Conservation (phyloP, 2,888 invertebrate genomes). For the Rugalucina vietnamica region DNA sequence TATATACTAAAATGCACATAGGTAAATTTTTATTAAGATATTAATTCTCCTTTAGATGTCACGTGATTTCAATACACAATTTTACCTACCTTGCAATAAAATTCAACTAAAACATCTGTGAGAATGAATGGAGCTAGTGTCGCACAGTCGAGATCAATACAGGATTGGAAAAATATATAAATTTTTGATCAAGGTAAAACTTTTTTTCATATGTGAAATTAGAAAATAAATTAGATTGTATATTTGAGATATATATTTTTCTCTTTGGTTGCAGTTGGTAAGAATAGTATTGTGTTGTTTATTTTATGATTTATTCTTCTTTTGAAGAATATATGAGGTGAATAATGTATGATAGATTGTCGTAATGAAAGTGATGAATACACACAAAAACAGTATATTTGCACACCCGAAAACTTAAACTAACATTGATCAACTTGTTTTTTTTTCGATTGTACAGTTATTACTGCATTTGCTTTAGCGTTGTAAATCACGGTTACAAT, state of each 20-base stretch:
- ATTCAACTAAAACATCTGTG: background rate
- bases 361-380: no score
- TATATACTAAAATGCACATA: background rate
- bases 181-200: background rate
- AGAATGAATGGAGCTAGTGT: background rate
- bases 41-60: background rate
- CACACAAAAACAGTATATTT: no score
- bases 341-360: no score
- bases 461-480: no score
- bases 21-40: slow-evolving; percentile 2
- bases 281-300: slow-evolving; percentile 1
- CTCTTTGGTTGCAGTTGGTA: no score
- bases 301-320: background rate
- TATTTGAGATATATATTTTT: background rate
- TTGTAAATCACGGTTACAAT: no score
- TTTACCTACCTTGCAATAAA: slow-evolving; percentile 1
- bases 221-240: background rate
- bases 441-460: no score
- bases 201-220: background rate
- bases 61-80: slow-evolving; percentile 9
- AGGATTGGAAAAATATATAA: background rate
- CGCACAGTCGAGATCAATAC: background rate
- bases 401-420: no score
- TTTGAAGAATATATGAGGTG: no score
- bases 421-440: no score